Conservation (phyloP, 2,797 vertebrate species). For the Takifugu rubripes region DNA sequence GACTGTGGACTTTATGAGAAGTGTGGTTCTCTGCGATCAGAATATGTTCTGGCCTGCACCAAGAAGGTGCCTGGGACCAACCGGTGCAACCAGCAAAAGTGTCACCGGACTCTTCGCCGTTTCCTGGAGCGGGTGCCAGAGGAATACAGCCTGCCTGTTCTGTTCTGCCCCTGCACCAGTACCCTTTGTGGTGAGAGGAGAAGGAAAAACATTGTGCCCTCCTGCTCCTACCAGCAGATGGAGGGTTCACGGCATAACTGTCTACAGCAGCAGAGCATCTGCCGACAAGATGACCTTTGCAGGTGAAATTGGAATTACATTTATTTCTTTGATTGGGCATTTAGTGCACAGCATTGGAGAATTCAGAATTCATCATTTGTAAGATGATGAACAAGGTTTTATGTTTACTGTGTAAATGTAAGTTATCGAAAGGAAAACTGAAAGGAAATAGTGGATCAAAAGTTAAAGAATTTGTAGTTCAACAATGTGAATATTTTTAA, state of each 20-base stretch:
- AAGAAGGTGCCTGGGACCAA: slow-evolving; percentile 56
- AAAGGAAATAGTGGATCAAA: too few relatives aligned
- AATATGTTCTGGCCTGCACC: slow-evolving; percentile 87
- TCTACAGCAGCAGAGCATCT: slow-evolving; percentile 81
- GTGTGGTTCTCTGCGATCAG: slow-evolving; percentile 85
- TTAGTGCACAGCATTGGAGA: neutral
- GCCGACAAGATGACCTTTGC: slow-evolving; percentile 86
- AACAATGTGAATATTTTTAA: too few relatives aligned
- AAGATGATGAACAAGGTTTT: too few relatives aligned
- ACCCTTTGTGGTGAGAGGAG: slow-evolving; percentile 86
- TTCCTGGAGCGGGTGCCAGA: slow-evolving; percentile 89
- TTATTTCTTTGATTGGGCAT: neutral
- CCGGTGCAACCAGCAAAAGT: slow-evolving; percentile 83
- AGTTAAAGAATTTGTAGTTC: too few relatives aligned
- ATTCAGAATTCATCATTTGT: too few relatives aligned
- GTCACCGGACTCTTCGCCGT: slow-evolving; percentile 81
- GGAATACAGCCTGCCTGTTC: slow-evolving; percentile 84
- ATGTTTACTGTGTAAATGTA: too few relatives aligned
- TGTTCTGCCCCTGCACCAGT: slow-evolving; percentile 90
- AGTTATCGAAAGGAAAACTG: too few relatives aligned
- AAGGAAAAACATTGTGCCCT: slow-evolving; percentile 90
- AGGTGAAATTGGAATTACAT: slow-evolving; percentile 70
- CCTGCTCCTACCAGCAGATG: slow-evolving; percentile 84
- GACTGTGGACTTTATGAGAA: slow-evolving; percentile 86
- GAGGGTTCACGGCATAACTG: slow-evolving; percentile 81